These are phyloP conservation scores for Felis catus DNA, from an alignment of 2,113 vertebrate species.

Conservation along the genomic window F.catus_Fca126_mat1.0 CM031417.1:110180001-110180500, in stretches of 20 bases:
- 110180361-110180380: neutral
- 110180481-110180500: neutral
- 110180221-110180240: neutral
- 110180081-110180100: neutral
- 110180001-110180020: neutral
- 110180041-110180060: neutral
- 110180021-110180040: neutral
- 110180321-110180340: neutral
- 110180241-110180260: neutral
- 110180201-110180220: neutral
- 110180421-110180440: neutral
- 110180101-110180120: neutral
- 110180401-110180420: neutral
- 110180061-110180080: neutral
- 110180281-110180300: neutral
- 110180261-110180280: neutral
- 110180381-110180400: neutral
- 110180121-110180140: neutral
- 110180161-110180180: neutral
- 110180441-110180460: constrained; percentile 13
- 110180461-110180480: neutral
- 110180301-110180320: neutral
- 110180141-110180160: neutral
- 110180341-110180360: neutral
- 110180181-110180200: neutral